Conservation (phyloP, 2,113 vertebrate genomes). For the Enhydra lutris region DNA sequence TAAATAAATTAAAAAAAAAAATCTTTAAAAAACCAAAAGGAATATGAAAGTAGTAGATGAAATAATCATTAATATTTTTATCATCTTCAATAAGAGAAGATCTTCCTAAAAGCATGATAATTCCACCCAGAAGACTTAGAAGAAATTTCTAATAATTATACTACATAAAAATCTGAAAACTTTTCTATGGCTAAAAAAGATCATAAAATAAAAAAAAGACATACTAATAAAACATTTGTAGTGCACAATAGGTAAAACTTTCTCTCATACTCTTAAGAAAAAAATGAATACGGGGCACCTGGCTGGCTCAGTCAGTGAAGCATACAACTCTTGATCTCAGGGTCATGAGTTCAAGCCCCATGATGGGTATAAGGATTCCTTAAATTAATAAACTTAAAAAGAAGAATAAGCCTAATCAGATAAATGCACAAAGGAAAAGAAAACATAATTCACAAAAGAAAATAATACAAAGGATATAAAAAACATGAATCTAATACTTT, state of each 20-base stretch:
- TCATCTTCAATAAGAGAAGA: not conserved
- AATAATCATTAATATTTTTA: constrained; percentile 4
- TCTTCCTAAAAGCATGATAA: constrained; percentile 11
- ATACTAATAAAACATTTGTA: not conserved
- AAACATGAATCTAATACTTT: not conserved
- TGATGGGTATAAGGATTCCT: not conserved
- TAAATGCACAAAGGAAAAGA: not conserved
- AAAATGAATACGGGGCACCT: not conserved
- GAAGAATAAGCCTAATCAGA: not conserved
- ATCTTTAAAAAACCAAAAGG: not conserved
- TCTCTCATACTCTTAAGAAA: not conserved
- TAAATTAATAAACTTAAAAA: not conserved
- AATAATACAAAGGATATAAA: not conserved
- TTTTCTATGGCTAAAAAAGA: not conserved
- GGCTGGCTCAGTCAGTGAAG: not conserved
- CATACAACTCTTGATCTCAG: not conserved
- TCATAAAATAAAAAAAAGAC: not conserved
- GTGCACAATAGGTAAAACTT: not conserved
- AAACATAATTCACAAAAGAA: not conserved
- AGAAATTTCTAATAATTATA: constrained; percentile 12
- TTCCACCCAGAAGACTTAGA: constrained; percentile 11
- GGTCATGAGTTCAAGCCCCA: not conserved
- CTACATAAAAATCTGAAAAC: not conserved
- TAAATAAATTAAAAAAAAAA: too few species aligned
- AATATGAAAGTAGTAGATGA: not conserved